These are phyloP conservation scores for Rhinophrynus dorsalis DNA, from an alignment of 2,797 vertebrate species.

Conservation along the genomic window DNA sequence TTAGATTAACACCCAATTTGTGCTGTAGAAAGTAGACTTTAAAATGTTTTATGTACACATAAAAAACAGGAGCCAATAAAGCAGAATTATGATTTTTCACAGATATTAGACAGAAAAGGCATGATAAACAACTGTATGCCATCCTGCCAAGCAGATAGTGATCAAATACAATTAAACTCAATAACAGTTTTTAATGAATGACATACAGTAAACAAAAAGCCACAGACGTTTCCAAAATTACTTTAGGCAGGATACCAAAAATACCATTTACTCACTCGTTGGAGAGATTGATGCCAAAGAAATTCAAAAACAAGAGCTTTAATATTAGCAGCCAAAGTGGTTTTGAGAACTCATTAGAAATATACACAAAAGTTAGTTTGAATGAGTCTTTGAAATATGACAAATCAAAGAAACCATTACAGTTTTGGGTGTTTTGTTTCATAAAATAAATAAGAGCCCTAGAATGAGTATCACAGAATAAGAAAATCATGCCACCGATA, in stretches of 20 bases:
- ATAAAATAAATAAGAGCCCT: not conserved
- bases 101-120: constrained; percentile 69
- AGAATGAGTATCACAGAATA: not conserved
- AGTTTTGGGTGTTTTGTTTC: constrained; percentile 10
- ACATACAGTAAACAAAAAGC: constrained; percentile 71
- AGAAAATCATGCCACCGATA: too few relatives aligned
- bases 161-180: constrained; percentile 72
- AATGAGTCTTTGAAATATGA: constrained; percentile 31
- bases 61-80: constrained; percentile 76
- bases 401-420: constrained; percentile 10
- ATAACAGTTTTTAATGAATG: constrained; percentile 70
- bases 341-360: constrained; percentile 74
- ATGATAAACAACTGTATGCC: constrained; percentile 70
- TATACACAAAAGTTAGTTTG: constrained; percentile 3
- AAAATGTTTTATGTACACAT: constrained; percentile 74
- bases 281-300: constrained; percentile 72
- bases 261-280: constrained; percentile 72
- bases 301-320: constrained; percentile 72
- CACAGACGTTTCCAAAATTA: constrained; percentile 74
- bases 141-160: constrained; percentile 62
- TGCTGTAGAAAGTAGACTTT: constrained; percentile 63
- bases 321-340: constrained; percentile 71
- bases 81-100: constrained; percentile 71
- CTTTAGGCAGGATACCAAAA: constrained; percentile 75
- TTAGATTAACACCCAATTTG: constrained; percentile 73